These are phyloP conservation scores for Armadillidium nasatum DNA, from an alignment of 1,140 invertebrate species.

Conservation along the genomic window DNA sequence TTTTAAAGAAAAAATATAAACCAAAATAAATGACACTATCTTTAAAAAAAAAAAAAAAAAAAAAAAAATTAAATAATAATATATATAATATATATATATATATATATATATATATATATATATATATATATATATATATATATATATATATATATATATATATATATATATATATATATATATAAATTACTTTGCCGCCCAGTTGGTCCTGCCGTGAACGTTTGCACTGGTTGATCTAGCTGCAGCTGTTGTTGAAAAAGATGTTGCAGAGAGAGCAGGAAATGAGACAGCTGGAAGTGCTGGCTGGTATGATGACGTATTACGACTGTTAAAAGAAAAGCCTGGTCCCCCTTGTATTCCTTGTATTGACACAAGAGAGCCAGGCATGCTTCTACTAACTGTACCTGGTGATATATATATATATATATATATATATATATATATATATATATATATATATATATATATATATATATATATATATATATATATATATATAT, in stretches of 20 bases:
- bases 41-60: no score
- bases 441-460: slow-evolving; percentile 7
- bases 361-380: slow-evolving; percentile 35
- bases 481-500: background rate
- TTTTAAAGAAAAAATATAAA: no score
- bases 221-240: slow-evolving; percentile 45
- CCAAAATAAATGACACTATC: no score
- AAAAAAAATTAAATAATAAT: no score
- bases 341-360: background rate
- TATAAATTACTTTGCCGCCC: slow-evolving; percentile 59
- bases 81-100: no score
- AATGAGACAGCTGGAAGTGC: background rate
- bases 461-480: background rate
- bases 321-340: background rate
- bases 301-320: slow-evolving; percentile 21
- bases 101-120: no score
- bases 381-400: slow-evolving; percentile 35
- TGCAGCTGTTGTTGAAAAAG: slow-evolving; percentile 12
- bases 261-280: background rate
- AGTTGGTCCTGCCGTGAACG: slow-evolving; percentile 57
- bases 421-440: slow-evolving; percentile 8
- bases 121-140: no score
- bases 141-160: no score
- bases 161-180: background rate
- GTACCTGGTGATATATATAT: slow-evolving; percentile 20